Base-by-base conservation (phyloP, 2,888 invertebrate species). In the Harpalus rufipes region DNA sequence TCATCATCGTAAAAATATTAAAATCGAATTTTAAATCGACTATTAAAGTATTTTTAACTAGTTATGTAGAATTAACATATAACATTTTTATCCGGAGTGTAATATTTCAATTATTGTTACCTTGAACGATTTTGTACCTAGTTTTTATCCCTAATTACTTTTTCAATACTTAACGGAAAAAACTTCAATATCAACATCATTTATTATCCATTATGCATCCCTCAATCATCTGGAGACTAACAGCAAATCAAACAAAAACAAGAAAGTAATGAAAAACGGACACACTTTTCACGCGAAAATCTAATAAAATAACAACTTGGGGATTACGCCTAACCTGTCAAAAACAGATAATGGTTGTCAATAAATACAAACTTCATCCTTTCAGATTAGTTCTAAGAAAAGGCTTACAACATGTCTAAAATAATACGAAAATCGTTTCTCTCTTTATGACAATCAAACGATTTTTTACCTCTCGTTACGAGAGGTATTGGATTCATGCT, bases 281-380 rank as follows among this genome's bases (percentile, higher is more conserved):
- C 56, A 58, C 72, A 72, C 56, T 58, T 58, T 65, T 56, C 76
- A 76, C 76, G 56, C 44, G 76, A 56, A 25, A 76, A 56, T 21
- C 76, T 76, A 76, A 76, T 76, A 76, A 76, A 76, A 76, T 76
- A 76, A 76, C 51, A 76, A 76, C 18, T 14, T n/a, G 16, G 4
- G 32, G 72, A 72, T 82, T 82, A 82, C 72, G 21, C 32, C 39
- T 12, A 51, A 51, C n/a, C 82, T 72, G 82, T 82, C 82, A 82
- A 72, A 82, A 72, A 68, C 82, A 82, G 82, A 82, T 72, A 82
- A 82, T 82, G 14, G 12, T 58, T 72, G 82, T 74, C 82, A 82
- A 82, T 82, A 82, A 58, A 41, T 10, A 63, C 41, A 81, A 18
- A 41, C 63, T 21, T 63, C 68, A 12, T 16, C 59, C 5, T 51